A percentile compares a stretch with the other conserved stretches of the same genome.
These are phyloP conservation scores for Sphaerodactylus townsendi DNA, from an alignment of 2,113 vertebrate genomes.

Conservation along the genomic window DNA sequence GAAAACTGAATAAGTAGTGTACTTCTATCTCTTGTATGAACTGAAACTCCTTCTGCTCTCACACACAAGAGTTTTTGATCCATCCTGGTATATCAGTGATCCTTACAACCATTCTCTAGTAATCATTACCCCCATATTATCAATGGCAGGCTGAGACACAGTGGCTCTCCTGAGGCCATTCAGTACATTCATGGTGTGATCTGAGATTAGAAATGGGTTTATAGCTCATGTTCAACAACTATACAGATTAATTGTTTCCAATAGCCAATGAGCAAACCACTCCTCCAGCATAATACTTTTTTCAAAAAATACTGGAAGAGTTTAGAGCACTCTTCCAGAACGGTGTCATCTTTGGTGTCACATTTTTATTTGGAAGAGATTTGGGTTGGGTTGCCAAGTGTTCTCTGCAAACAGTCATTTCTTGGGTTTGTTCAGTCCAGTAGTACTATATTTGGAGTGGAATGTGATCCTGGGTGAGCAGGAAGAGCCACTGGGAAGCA, in stretches of 20 bases:
- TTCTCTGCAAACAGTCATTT: slow-evolving; percentile 29
- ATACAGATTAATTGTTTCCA: background rate
- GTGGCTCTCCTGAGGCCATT: background rate
- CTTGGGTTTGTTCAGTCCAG: slow-evolving; percentile 44
- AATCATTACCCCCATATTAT: background rate
- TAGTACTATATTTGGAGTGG: slow-evolving; percentile 69
- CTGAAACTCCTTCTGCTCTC: background rate
- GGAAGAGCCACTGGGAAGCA: slow-evolving; percentile 57
- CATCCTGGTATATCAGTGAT: background rate
- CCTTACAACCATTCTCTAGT: background rate
- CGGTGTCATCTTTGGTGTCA: slow-evolving; percentile 48
- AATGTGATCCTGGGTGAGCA: slow-evolving; percentile 57
- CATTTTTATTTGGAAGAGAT: slow-evolving; percentile 45
- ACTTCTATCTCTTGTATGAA: no score
- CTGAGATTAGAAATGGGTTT: background rate
- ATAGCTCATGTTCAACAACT: background rate
- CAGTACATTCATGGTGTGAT: background rate
- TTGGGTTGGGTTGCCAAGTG: slow-evolving; percentile 36
- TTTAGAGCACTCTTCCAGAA: slow-evolving; percentile 38
- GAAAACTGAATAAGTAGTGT: no score
- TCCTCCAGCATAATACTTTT: background rate
- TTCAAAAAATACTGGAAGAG: background rate
- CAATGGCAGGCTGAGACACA: background rate
- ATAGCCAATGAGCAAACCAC: background rate
- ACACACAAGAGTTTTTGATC: background rate